Conservation (phyloP, 2,888 invertebrate species). For the Chaitophorus viminalis region DNA sequence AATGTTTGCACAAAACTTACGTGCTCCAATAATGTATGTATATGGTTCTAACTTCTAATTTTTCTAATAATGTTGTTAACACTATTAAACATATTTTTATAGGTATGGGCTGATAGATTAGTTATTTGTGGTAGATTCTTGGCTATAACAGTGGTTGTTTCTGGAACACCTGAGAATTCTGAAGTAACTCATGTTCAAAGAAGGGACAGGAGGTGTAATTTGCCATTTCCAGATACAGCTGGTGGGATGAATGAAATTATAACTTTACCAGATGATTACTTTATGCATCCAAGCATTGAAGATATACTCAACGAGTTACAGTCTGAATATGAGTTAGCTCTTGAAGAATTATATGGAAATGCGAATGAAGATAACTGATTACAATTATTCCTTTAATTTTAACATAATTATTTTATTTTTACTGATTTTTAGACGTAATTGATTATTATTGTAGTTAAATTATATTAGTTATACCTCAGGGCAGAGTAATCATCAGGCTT, state of each 20-base stretch:
- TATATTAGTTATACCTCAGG: too few species aligned
- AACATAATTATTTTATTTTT: too few species aligned
- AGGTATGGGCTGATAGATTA: constrained; percentile 3
- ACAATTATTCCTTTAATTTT: too few species aligned
- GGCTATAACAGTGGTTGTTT: not conserved
- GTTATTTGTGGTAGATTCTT: not conserved
- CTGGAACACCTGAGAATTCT: not conserved
- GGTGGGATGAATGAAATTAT: not conserved
- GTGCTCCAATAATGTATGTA: not conserved
- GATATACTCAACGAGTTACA: not conserved
- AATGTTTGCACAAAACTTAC: not conserved
- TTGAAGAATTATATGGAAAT: too few species aligned
- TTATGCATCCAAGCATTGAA: not conserved
- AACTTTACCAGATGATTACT: not conserved
- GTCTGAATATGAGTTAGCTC: too few species aligned
- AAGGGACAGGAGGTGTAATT: not conserved
- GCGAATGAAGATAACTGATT: too few species aligned
- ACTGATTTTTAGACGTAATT: too few species aligned
- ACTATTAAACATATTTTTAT: not conserved
- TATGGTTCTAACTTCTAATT: too few species aligned
- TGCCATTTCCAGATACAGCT: not conserved
- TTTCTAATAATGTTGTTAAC: not conserved
- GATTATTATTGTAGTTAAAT: too few species aligned
- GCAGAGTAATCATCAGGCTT: too few species aligned
- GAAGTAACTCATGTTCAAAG: not conserved